phyloP scores from a whole-genome alignment of 2,888 invertebrate species.

The Eristalis tenax region DNA sequence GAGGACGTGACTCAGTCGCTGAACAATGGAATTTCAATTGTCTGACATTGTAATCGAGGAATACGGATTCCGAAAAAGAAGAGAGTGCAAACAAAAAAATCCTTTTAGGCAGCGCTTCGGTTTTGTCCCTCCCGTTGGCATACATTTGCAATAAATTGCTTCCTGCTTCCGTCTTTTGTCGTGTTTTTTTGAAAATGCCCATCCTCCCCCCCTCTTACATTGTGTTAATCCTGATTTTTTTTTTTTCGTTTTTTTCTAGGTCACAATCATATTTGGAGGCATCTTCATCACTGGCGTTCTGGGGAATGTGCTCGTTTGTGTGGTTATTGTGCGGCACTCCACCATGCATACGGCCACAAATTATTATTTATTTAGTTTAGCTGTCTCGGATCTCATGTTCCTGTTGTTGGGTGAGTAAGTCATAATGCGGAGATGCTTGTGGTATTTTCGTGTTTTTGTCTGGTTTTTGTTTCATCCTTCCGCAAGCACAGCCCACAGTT shows the following conservation, averaged over 20 bases:
- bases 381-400: constrained; percentile 91
- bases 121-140: constrained; percentile 22
- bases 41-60: constrained; percentile 55
- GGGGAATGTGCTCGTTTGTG: constrained; percentile 92
- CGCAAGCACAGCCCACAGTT: background rate
- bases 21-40: constrained; percentile 57
- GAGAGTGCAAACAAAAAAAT: background rate
- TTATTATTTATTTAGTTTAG: constrained; percentile 94
- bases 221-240: constrained; percentile 65
- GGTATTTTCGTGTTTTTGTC: background rate
- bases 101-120: constrained; percentile 35
- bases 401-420: constrained; percentile 89
- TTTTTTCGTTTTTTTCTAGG: constrained; percentile 76
- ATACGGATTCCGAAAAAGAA: constrained; percentile 9
- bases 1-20: constrained; percentile 31
- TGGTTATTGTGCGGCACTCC: constrained; percentile 90
- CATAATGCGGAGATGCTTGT: background rate
- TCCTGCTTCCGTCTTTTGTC: constrained; percentile 48
- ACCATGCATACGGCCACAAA: constrained; percentile 95
- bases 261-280: constrained; percentile 87
- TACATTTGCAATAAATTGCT: constrained; percentile 63
- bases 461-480: background rate
- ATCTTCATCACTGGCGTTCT: constrained; percentile 92
- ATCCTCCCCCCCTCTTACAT: background rate
- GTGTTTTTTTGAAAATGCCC: constrained; percentile 4